Conservation (phyloP, 2,888 invertebrate species). For the Platynereis dumerilii region DNA sequence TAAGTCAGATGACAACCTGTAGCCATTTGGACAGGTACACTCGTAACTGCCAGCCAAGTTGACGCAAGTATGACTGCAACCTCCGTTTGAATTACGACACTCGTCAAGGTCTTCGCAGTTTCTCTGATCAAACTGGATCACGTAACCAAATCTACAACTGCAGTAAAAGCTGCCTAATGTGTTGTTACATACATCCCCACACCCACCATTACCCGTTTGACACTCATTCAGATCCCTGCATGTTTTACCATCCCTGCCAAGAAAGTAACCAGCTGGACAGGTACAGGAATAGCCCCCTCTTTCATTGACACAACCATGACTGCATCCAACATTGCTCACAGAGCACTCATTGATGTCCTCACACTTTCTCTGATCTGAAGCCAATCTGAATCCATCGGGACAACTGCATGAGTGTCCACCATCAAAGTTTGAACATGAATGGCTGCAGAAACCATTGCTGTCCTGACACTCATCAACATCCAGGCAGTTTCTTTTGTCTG, state of each 20-base stretch:
- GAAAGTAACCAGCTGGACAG: background rate
- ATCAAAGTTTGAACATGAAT: background rate
- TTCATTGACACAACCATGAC: slow-evolving; percentile 3
- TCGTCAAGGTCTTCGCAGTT: slow-evolving; percentile 75
- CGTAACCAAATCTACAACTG: slow-evolving; percentile 13
- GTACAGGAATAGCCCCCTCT: background rate
- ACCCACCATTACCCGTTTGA: slow-evolving; percentile 12
- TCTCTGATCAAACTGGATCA: slow-evolving; percentile 16
- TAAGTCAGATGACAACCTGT: slow-evolving; percentile 8
- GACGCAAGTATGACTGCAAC: slow-evolving; percentile 73
- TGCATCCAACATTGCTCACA: background rate
- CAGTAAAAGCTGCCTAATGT: slow-evolving; percentile 12
- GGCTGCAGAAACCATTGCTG: background rate
- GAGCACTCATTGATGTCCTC: background rate
- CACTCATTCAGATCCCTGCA: slow-evolving; percentile 18
- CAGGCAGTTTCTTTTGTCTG: background rate
- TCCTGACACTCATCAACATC: slow-evolving; percentile 1
- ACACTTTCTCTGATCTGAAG: background rate
- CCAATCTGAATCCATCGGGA: background rate
- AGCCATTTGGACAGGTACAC: slow-evolving; percentile 47
- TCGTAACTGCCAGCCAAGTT: slow-evolving; percentile 78
- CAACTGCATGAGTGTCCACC: background rate
- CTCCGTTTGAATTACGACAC: slow-evolving; percentile 71
- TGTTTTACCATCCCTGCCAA: background rate
- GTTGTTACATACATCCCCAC: slow-evolving; percentile 17